Conservation (phyloP, 2,113 vertebrate species). For the Aphyosemion australe region DNA sequence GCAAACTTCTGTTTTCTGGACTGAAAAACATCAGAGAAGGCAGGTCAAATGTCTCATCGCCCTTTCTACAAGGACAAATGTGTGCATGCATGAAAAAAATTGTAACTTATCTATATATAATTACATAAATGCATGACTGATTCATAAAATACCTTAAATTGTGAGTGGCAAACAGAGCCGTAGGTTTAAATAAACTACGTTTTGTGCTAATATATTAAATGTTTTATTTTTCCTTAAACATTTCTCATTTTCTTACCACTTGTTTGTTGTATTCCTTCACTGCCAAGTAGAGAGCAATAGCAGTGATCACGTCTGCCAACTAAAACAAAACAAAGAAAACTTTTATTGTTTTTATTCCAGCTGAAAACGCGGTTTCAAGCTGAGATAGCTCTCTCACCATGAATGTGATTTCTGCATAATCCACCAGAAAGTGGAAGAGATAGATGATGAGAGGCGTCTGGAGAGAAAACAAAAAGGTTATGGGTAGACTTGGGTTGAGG, state of each 20-base stretch:
- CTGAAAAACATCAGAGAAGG: conserved; percentile 71
- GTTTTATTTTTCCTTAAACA: background rate
- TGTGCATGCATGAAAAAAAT: no score
- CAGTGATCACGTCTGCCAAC: conserved; percentile 91
- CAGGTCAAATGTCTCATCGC: background rate
- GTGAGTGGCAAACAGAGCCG: no score
- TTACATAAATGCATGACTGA: no score
- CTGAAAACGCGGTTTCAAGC: background rate
- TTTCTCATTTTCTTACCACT: conserved; percentile 82
- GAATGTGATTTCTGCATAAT: conserved; percentile 95
- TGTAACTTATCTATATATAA: no score
- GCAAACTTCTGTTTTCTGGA: conserved; percentile 95
- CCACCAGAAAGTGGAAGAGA: conserved; percentile 95
- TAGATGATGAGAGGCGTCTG: conserved; percentile 97
- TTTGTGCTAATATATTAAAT: background rate
- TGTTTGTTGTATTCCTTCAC: conserved; percentile 93
- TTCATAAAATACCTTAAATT: no score
- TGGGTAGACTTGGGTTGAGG: no score
- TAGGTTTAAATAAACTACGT: background rate
- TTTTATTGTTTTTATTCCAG: no score
- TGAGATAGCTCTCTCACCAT: conserved; percentile 83
- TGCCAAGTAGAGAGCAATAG: conserved; percentile 91
- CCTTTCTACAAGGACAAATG: background rate
- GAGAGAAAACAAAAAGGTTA: conserved; percentile 15
- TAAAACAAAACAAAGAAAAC: conserved; percentile 46